A percentile compares a stretch with the other conserved stretches of the same genome.
These are phyloP conservation scores for Glossophaga mutica DNA, from an alignment of 2,797 vertebrate species.

Conservation along the genomic window DNA sequence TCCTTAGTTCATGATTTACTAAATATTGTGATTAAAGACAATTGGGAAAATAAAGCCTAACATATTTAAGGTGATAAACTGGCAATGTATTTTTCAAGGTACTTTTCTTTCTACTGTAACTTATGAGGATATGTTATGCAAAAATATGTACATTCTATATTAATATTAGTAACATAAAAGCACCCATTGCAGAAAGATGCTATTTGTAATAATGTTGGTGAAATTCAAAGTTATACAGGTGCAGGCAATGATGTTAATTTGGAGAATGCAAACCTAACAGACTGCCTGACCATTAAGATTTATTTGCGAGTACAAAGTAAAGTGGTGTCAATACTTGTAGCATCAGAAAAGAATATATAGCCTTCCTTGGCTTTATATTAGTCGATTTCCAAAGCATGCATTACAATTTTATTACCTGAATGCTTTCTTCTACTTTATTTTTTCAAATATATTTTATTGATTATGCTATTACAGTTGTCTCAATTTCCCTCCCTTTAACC, in stretches of 20 bases:
- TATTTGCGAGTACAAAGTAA: slow-evolving; percentile 6
- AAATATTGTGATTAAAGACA: slow-evolving; percentile 48
- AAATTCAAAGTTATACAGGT: slow-evolving; percentile 47
- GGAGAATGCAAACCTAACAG: slow-evolving; percentile 42
- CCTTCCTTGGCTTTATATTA: slow-evolving; percentile 32
- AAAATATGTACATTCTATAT: slow-evolving; percentile 68
- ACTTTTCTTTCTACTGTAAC: slow-evolving; percentile 42
- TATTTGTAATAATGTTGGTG: slow-evolving; percentile 61
- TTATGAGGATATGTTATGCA: slow-evolving; percentile 59
- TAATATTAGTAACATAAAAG: slow-evolving; percentile 60
- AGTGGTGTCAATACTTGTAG: slow-evolving; percentile 7
- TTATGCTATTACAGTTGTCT: not conserved
- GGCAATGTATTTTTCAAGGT: slow-evolving; percentile 40
- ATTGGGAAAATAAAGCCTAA: slow-evolving; percentile 32
- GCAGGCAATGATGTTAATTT: slow-evolving; percentile 49
- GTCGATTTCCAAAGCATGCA: slow-evolving; percentile 29
- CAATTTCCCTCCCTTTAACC: not conserved
- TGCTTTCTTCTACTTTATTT: not conserved
- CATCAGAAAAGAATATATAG: slow-evolving; percentile 31
- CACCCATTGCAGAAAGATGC: slow-evolving; percentile 47
- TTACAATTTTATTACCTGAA: slow-evolving; percentile 33
- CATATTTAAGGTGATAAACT: not conserved
- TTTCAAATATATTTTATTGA: not conserved
- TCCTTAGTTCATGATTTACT: not conserved
- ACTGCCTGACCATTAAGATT: slow-evolving; percentile 37